These are phyloP conservation scores for Popillia japonica DNA, from an alignment of 1,140 invertebrate genomes.

Conservation along the genomic window DNA sequence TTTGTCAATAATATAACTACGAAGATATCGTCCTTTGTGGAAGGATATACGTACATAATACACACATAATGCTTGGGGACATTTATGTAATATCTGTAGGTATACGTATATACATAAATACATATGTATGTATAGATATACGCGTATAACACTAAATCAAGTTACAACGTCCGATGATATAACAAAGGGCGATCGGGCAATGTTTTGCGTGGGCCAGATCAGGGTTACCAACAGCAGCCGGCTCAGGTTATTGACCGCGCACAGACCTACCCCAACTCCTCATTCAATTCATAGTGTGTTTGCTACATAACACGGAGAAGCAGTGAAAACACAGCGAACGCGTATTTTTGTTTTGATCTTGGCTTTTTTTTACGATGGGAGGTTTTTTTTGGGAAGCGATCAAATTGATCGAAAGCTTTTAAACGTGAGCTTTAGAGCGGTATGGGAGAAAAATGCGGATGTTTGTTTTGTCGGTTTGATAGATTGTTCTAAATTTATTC, in stretches of 20 bases:
- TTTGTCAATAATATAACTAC: no score
- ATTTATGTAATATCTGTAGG: no score
- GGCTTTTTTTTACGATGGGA: neutral
- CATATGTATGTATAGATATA: neutral
- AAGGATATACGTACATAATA: no score
- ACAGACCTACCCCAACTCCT: conserved; percentile 30
- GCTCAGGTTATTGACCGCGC: conserved; percentile 26
- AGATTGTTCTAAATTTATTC: conserved; percentile 18
- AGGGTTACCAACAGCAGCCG: conserved; percentile 25
- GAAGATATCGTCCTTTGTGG: no score
- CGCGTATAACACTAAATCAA: conserved; percentile 16
- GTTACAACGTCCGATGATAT: conserved; percentile 23
- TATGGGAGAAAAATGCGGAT: conserved; percentile 17
- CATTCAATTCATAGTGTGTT: conserved; percentile 14
- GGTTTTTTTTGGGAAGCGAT: no score
- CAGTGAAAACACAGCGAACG: neutral
- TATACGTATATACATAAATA: neutral
- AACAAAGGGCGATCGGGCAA: conserved; percentile 25
- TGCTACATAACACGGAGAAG: conserved; percentile 17
- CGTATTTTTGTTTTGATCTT: conserved; percentile 4
- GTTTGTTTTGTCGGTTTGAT: conserved; percentile 5
- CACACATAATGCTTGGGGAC: no score
- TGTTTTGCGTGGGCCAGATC: conserved; percentile 31
- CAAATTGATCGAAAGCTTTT: neutral
- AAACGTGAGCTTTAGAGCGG: neutral